phyloP scores from a whole-genome alignment of 2,888 invertebrate species.

The Drosophila stalkeri region DNA sequence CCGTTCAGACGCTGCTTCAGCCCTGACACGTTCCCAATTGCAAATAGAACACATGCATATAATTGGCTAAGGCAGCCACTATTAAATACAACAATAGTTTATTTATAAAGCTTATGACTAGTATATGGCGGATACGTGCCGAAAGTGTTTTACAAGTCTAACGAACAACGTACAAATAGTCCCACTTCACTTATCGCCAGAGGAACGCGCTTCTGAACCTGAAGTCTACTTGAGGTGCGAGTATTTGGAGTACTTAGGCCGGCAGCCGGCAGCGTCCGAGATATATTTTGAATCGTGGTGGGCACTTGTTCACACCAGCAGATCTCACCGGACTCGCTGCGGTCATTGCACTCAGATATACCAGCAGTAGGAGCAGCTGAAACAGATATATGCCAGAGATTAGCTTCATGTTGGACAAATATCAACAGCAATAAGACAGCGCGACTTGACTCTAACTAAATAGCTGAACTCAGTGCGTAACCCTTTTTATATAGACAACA shows the following conservation, averaged over 20 bases:
- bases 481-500: conserved; percentile 24
- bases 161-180: background rate
- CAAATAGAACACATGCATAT: background rate
- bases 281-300: conserved; percentile 34
- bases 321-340: conserved; percentile 9
- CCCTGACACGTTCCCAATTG: background rate
- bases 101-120: conserved; percentile 28
- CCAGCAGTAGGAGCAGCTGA: conserved; percentile 39
- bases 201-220: background rate
- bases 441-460: conserved; percentile 40
- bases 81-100: conserved; percentile 3
- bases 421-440: conserved; percentile 4
- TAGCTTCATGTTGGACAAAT: conserved; percentile 32
- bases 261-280: conserved; percentile 55
- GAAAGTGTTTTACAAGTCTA: background rate
- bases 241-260: conserved; percentile 38
- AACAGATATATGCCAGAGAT: conserved; percentile 7
- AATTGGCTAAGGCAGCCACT: background rate
- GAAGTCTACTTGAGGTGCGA: conserved; percentile 1
- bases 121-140: conserved; percentile 25
- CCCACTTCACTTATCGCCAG: conserved; percentile 6
- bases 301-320: conserved; percentile 17
- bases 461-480: conserved; percentile 1
- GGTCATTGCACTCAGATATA: conserved; percentile 15
- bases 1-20: background rate